Conservation (phyloP, 2,113 vertebrate genomes). For the Columbina picui region DNA sequence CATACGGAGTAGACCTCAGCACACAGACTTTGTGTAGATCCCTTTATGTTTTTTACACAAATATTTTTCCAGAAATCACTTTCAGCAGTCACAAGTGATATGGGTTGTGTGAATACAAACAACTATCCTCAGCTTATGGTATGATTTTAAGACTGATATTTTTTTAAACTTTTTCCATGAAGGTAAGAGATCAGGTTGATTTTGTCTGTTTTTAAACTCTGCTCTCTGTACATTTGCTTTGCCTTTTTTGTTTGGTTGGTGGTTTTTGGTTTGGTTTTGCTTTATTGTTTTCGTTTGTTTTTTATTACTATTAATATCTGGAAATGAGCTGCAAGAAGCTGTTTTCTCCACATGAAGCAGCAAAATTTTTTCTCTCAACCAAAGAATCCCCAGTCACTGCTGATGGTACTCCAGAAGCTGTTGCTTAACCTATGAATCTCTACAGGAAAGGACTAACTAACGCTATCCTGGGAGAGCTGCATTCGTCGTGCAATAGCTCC, state of each 20-base stretch:
- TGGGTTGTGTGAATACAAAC: neutral
- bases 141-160: neutral
- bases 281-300: no score
- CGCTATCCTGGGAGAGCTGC: neutral
- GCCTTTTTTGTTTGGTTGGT: no score
- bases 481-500: neutral
- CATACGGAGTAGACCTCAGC: neutral
- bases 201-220: neutral
- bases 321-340: neutral
- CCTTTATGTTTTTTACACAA: neutral
- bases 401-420: neutral
- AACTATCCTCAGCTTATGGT: neutral
- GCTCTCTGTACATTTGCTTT: neutral
- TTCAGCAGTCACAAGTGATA: neutral
- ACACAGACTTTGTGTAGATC: neutral
- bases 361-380: neutral
- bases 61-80: neutral
- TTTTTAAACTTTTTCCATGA: neutral
- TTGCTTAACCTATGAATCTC: constrained; percentile 26
- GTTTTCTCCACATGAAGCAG: neutral
- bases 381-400: neutral
- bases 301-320: neutral
- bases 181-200: neutral
- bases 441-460: neutral
- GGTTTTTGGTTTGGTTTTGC: no score